These are phyloP conservation scores for Lophochroa leadbeateri DNA, from an alignment of 2,113 vertebrate species.

Conservation along the genomic window DNA sequence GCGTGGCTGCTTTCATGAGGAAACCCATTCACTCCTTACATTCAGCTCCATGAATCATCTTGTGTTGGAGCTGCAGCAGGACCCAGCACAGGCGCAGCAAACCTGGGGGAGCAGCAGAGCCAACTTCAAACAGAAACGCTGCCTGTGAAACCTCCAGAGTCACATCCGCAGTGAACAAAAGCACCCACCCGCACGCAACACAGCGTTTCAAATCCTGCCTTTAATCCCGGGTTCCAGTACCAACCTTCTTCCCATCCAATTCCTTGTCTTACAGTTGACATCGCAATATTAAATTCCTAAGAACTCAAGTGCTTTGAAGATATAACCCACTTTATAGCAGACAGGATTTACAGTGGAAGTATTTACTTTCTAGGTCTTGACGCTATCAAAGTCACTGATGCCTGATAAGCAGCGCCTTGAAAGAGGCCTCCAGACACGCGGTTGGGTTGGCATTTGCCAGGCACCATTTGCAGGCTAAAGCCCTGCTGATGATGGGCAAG, in stretches of 20 bases:
- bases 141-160: background rate
- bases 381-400: background rate
- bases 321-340: conserved; percentile 21
- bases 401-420: background rate
- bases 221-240: conserved; percentile 46
- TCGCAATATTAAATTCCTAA: conserved; percentile 49
- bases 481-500: background rate
- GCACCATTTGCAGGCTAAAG: background rate
- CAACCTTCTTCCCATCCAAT: conserved; percentile 44
- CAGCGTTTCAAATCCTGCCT: conserved; percentile 35
- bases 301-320: conserved; percentile 33
- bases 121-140: background rate
- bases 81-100: background rate
- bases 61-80: accelerated
- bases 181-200: background rate
- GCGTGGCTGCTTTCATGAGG: background rate
- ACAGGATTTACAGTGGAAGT: background rate
- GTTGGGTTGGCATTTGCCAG: background rate
- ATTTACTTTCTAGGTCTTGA: background rate
- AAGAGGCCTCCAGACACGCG: background rate
- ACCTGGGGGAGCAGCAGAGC: background rate
- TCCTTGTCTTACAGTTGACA: conserved; percentile 56
- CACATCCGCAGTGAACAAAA: background rate
- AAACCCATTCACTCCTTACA: background rate
- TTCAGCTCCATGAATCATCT: background rate